Conservation (phyloP, 1,140 invertebrate species). For the Delia radicum region DNA sequence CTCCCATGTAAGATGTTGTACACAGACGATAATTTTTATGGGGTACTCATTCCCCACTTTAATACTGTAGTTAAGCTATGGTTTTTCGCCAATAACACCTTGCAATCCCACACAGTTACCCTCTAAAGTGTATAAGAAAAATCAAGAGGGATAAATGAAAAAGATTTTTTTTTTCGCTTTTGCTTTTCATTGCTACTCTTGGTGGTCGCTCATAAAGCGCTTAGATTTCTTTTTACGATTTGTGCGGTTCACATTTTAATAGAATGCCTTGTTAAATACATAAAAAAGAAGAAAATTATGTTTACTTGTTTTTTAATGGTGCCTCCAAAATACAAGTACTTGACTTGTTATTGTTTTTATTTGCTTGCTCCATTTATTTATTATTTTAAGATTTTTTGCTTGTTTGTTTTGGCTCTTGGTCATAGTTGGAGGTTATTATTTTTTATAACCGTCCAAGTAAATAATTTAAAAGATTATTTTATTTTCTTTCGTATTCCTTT, state of each 20-base stretch:
- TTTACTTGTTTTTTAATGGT: background rate
- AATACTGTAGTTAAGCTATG: too few relatives aligned
- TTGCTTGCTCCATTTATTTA: background rate
- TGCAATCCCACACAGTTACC: background rate
- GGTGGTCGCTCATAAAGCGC: background rate
- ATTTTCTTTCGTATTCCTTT: too few relatives aligned
- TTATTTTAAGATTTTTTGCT: background rate
- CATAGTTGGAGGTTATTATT: too few relatives aligned
- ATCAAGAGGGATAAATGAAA: background rate
- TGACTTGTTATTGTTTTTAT: background rate
- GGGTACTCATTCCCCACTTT: too few relatives aligned
- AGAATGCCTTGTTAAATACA: background rate
- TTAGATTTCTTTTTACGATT: background rate
- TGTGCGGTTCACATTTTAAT: background rate
- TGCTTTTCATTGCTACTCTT: background rate
- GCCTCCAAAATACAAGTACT: background rate
- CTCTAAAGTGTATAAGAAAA: background rate
- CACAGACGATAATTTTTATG: too few relatives aligned
- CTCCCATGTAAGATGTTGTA: too few relatives aligned
- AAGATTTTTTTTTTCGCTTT: background rate
- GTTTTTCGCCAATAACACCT: too few relatives aligned
- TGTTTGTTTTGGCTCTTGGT: background rate
- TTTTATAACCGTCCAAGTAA: background rate
- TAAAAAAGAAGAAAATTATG: background rate
- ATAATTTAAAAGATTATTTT: background rate